These are phyloP conservation scores for Drosophila bipectinata DNA, from an alignment of 1,140 invertebrate genomes.

Conservation along the genomic window DNA sequence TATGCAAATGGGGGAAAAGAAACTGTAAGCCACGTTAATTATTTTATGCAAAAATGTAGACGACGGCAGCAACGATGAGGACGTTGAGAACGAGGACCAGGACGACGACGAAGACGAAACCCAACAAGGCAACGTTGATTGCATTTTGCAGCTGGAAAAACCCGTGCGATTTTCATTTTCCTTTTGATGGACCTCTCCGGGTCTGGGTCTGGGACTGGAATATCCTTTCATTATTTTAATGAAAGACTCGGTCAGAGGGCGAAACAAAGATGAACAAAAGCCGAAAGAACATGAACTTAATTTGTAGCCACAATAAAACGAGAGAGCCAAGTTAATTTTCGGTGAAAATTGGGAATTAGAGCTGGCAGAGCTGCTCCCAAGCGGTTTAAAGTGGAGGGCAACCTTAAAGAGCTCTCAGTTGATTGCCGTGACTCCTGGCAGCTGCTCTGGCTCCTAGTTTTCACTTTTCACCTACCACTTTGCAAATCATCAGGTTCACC, in stretches of 20 bases:
- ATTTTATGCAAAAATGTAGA: slow-evolving; percentile 62
- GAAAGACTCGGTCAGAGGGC: slow-evolving; percentile 46
- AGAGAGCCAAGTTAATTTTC: slow-evolving; percentile 28
- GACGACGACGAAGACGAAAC: slow-evolving; percentile 24
- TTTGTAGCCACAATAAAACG: slow-evolving; percentile 46
- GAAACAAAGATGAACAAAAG: slow-evolving; percentile 18
- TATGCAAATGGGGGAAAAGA: slow-evolving; percentile 60
- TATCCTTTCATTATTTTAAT: slow-evolving; percentile 76
- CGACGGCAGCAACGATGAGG: not conserved
- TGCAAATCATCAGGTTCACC: slow-evolving; percentile 31
- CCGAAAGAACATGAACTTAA: slow-evolving; percentile 53
- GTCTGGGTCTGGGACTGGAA: slow-evolving; percentile 6
- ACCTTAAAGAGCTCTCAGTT: slow-evolving; percentile 24
- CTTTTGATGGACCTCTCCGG: not conserved
- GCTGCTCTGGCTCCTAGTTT: slow-evolving; percentile 29
- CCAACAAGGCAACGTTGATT: slow-evolving; percentile 68
- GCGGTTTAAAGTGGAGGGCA: not conserved
- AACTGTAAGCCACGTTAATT: slow-evolving; percentile 72
- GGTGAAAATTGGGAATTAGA: slow-evolving; percentile 28
- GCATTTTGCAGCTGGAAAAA: slow-evolving; percentile 62
- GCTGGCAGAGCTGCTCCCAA: not conserved
- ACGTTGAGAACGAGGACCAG: not conserved
- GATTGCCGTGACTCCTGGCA: slow-evolving; percentile 22
- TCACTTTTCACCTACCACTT: slow-evolving; percentile 32
- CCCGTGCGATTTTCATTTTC: slow-evolving; percentile 18